Conservation (phyloP, 2,888 invertebrate species). For the Agonopterix subpropinquella region DNA sequence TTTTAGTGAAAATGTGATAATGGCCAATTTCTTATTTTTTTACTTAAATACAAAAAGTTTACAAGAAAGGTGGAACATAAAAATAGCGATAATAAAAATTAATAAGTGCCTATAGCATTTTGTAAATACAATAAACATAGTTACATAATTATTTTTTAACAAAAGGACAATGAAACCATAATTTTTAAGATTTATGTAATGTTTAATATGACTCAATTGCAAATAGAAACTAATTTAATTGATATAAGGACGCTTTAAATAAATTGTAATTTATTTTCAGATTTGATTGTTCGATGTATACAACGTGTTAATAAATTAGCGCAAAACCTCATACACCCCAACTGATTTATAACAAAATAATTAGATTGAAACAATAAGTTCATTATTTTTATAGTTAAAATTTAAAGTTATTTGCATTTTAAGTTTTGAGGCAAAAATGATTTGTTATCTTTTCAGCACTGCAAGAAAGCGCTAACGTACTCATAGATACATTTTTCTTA, state of each 20-base stretch:
- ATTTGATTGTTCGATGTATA: neutral
- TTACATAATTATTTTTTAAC: constrained; percentile 14
- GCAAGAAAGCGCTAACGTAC: too few relatives aligned
- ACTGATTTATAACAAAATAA: too few relatives aligned
- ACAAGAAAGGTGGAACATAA: constrained; percentile 29
- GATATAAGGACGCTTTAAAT: constrained; percentile 24
- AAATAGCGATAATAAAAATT: constrained; percentile 23
- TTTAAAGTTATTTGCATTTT: too few relatives aligned
- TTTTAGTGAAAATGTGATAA: constrained; percentile 9
- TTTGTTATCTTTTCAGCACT: too few relatives aligned
- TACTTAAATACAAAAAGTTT: constrained; percentile 14
- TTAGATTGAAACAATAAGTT: too few relatives aligned
- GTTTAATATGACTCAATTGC: constrained; percentile 25
- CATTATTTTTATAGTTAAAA: too few relatives aligned
- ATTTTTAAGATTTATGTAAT: constrained; percentile 17
- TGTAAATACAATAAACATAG: constrained; percentile 15
- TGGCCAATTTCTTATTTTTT: constrained; percentile 18
- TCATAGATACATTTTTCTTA: too few relatives aligned
- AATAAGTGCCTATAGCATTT: constrained; percentile 39
- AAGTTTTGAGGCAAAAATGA: too few relatives aligned
- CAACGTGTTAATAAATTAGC: too few relatives aligned
- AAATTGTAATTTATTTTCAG: constrained; percentile 41
- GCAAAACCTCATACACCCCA: too few relatives aligned
- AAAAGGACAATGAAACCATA: constrained; percentile 11
- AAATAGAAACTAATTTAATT: constrained; percentile 25